phyloP scores from a whole-genome alignment of 2,797 vertebrate genomes.

The Streptopelia turtur region DNA sequence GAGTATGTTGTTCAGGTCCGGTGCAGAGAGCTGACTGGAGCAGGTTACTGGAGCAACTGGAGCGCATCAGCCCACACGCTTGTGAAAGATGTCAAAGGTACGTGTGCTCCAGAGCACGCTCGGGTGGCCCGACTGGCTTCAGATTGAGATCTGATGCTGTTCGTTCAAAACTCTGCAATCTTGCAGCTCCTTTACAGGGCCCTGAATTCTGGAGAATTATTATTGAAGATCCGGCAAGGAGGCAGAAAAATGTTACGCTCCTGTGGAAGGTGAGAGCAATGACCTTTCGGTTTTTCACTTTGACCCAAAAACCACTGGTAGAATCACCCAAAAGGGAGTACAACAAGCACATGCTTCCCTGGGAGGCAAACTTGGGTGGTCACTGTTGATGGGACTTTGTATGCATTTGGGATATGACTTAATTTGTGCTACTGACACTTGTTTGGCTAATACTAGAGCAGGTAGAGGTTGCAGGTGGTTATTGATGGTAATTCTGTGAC shows the following conservation, averaged over 20 bases:
- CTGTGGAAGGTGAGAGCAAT: conserved; percentile 86
- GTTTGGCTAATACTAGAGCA: neutral
- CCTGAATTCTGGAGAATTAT: conserved; percentile 92
- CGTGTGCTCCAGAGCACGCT: neutral
- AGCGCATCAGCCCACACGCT: conserved; percentile 77
- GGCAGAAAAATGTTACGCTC: conserved; percentile 86
- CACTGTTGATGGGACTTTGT: neutral
- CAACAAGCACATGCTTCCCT: neutral
- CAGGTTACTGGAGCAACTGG: conserved; percentile 92
- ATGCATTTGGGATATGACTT: neutral
- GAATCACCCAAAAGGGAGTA: neutral
- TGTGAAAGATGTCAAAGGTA: conserved; percentile 86
- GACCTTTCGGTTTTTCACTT: neutral
- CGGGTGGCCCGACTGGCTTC: neutral
- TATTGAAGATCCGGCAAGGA: conserved; percentile 75
- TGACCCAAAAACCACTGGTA: neutral
- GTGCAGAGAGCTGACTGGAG: conserved; percentile 77
- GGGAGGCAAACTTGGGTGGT: neutral
- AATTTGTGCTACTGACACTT: neutral
- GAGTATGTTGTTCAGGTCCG: conserved; percentile 83
- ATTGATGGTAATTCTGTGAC: neutral
- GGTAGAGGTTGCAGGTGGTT: neutral
- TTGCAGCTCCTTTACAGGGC: conserved; percentile 87
- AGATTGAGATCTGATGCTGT: accelerated
- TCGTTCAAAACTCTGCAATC: neutral